Conservation (phyloP, 2,888 invertebrate species). For the Charanyca ferruginea region DNA sequence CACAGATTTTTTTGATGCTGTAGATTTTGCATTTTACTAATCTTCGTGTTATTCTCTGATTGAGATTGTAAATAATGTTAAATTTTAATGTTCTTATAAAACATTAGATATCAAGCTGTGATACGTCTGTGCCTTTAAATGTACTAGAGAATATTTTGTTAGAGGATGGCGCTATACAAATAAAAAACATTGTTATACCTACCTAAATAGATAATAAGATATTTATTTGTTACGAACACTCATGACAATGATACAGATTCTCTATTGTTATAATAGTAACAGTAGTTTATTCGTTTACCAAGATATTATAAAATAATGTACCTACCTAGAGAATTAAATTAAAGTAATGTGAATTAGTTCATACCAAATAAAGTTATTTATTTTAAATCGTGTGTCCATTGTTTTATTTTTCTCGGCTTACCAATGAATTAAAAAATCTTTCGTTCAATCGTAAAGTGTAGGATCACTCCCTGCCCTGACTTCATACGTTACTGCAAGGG, state of each 20-base stretch:
- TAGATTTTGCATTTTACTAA: conserved; percentile 58
- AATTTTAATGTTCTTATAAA: conserved; percentile 71
- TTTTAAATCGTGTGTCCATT: conserved; percentile 60
- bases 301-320: conserved; percentile 61
- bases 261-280: conserved; percentile 59
- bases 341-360: conserved; percentile 70
- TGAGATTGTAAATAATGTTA: conserved; percentile 73
- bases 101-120: conserved; percentile 87
- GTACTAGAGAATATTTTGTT: conserved; percentile 75
- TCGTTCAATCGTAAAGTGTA: no score
- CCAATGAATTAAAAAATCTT: neutral
- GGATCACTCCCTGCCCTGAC: no score
- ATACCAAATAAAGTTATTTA: conserved; percentile 83
- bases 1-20: conserved; percentile 73
- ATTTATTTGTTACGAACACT: conserved; percentile 70
- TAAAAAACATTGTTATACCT: conserved; percentile 69
- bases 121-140: conserved; percentile 89
- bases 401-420: conserved; percentile 30
- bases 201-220: conserved; percentile 71
- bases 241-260: conserved; percentile 58
- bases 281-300: conserved; percentile 49
- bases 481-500: no score
- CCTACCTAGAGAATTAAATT: conserved; percentile 55
- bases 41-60: conserved; percentile 60
- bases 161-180: conserved; percentile 84